phyloP scores from a whole-genome alignment of 1,140 invertebrate species.

The Trichonephila inaurata region DNA sequence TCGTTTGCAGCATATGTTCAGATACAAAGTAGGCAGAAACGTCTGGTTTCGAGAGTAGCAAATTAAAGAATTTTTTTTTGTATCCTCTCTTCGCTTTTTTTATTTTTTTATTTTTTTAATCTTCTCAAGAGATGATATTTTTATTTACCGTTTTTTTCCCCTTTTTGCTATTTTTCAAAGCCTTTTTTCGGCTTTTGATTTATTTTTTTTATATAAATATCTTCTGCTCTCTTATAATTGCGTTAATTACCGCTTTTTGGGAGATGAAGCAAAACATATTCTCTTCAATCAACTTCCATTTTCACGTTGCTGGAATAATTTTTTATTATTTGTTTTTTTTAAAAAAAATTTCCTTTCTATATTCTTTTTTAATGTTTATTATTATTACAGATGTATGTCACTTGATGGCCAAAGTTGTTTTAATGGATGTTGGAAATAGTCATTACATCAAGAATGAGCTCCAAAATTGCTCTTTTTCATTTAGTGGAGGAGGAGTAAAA shows the following conservation, averaged over 20 bases:
- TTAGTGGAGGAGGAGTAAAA: background rate
- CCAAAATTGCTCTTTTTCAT: slow-evolving; percentile 11
- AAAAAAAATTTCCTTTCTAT: background rate
- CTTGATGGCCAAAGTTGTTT: background rate
- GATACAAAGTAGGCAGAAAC: slow-evolving; percentile 51
- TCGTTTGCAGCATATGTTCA: slow-evolving; percentile 64
- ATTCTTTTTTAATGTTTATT: slow-evolving; percentile 5
- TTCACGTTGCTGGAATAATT: background rate
- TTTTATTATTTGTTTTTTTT: background rate
- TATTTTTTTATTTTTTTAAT: background rate
- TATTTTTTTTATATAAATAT: slow-evolving; percentile 13
- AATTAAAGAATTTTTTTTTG: slow-evolving; percentile 30
- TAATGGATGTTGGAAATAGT: background rate
- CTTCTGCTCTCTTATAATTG: slow-evolving; percentile 32
- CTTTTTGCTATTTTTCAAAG: slow-evolving; percentile 5
- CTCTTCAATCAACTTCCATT: slow-evolving; percentile 40
- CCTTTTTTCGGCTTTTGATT: background rate
- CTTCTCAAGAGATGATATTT: background rate
- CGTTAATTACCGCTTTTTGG: slow-evolving; percentile 52
- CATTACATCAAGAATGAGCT: slow-evolving; percentile 28
- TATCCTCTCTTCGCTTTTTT: slow-evolving; percentile 2
- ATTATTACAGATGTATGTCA: background rate
- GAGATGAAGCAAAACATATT: slow-evolving; percentile 45
- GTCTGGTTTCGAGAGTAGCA: slow-evolving; percentile 32
- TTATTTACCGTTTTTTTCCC: background rate